Evolutionary conservation across 2,888 invertebrate species (phyloP), one percentile per base, ranked within the genome.

Genomic region (Nemotelus nigrinus): DNA sequence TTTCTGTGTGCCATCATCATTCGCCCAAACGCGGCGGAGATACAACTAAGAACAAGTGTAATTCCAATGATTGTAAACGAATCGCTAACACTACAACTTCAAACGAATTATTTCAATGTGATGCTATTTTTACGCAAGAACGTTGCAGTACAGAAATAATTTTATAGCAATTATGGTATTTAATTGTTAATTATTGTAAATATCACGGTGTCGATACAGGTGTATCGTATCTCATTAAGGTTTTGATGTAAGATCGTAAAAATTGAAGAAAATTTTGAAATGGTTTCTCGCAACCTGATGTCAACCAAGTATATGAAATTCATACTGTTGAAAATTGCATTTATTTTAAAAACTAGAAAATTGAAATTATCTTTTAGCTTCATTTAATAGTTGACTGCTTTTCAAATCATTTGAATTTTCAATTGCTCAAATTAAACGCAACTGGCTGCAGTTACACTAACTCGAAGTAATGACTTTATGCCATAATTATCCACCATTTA

Each of bases 141-240:
- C 83, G 83, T 84, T 79, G 85, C 86, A 75, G 83, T 84, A 78
- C 80, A 39, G 87, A 87, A 81, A 86, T 87, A 77, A 87, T 87
- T 82, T 86, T 87, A 83, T 85, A 84, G 84, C 84, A 82, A 82
- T 71, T 50, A 77, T 77, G 60, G 58, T 67, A 55, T 75, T 47
- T 55, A 25, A 55, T 74, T 74, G 39, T 75, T 50, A 57, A 8
- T n/a, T 48, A 48, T 2, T 41, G 55, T 48, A 70, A 70, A 55
- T 70, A 70, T 70, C 43, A 5, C 4, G 43, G 39, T 41, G 44
- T 70, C 10, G 7, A 2, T 70, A 70, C 39, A 43, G 3, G 44
- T 47, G 7, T 70, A 10, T 25, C 41, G 39, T 50, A 8, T 68
- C 41, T 68, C 48, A 4, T 7, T 39, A 70, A 10, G 10, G 39